Evolutionary conservation across 2,797 vertebrate genomes (phyloP).

Genomic region (Lophius americanus): DNA sequence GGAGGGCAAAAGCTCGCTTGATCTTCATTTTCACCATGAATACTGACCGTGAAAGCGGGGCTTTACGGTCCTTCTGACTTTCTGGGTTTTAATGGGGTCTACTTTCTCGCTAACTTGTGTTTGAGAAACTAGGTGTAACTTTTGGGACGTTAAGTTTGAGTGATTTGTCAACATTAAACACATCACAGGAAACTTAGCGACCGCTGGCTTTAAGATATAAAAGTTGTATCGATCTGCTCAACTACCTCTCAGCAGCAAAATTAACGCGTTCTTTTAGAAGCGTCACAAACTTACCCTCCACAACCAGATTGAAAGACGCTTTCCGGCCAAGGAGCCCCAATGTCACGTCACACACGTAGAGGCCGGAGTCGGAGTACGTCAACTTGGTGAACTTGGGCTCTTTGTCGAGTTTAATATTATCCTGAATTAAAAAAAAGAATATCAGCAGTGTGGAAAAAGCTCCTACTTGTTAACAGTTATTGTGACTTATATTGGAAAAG

Average conservation of each 20-base stretch:
- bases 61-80: no score
- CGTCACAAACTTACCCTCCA: conserved; percentile 85
- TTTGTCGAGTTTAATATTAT: conserved; percentile 68
- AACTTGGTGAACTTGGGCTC: conserved; percentile 84
- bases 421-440: conserved; percentile 74
- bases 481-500: conserved; percentile 15
- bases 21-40: no score
- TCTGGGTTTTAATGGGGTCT: no score
- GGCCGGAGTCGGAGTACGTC: conserved; percentile 88
- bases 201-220: background rate
- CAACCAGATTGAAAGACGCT: conserved; percentile 85
- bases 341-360: conserved; percentile 88
- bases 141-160: no score
- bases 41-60: no score
- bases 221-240: background rate
- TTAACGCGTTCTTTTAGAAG: conserved; percentile 1
- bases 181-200: background rate
- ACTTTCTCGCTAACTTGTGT: no score
- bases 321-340: conserved; percentile 84
- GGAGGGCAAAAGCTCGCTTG: no score
- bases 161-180: no score
- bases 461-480: conserved; percentile 12
- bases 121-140: no score
- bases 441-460: conserved; percentile 13
- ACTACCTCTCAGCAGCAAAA: background rate